phyloP scores from a whole-genome alignment of 2,113 vertebrate species.

The Spermophilus dauricus region DNA sequence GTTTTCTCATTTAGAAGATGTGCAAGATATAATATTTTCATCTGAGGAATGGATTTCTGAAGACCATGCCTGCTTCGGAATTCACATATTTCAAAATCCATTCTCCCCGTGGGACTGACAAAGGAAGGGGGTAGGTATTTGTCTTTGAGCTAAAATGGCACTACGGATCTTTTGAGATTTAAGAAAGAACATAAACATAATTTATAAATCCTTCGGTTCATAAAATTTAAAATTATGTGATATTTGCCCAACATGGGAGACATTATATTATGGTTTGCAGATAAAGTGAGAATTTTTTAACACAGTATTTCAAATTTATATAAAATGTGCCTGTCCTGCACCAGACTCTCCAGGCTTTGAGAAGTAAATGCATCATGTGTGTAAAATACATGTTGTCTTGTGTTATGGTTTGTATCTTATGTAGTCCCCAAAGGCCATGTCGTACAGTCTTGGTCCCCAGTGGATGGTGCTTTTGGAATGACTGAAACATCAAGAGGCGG shows the following conservation, averaged over 20 bases:
- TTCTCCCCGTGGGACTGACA: not conserved
- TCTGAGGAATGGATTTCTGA: not conserved
- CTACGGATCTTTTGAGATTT: slow-evolving; percentile 4
- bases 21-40: not conserved
- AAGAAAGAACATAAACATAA: not conserved
- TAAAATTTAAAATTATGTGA: slow-evolving; percentile 38
- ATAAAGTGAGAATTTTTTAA: slow-evolving; percentile 29
- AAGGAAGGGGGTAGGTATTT: not conserved
- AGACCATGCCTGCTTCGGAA: not conserved
- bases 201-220: not conserved
- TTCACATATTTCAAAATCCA: not conserved
- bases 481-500: not conserved
- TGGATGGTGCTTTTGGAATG: not conserved
- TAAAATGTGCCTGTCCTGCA: not conserved
- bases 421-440: not conserved
- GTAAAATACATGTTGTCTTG: not conserved
- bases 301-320: not conserved
- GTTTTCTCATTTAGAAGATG: not conserved
- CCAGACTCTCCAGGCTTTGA: not conserved
- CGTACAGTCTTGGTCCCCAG: not conserved
- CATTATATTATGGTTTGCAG: not conserved
- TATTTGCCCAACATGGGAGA: not conserved
- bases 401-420: not conserved
- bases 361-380: not conserved
- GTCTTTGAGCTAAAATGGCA: not conserved